A percentile compares a stretch with the other conserved stretches of the same genome.
Conservation (phyloP, 2,888 invertebrate genomes). For the Stenurella melanura region DNA sequence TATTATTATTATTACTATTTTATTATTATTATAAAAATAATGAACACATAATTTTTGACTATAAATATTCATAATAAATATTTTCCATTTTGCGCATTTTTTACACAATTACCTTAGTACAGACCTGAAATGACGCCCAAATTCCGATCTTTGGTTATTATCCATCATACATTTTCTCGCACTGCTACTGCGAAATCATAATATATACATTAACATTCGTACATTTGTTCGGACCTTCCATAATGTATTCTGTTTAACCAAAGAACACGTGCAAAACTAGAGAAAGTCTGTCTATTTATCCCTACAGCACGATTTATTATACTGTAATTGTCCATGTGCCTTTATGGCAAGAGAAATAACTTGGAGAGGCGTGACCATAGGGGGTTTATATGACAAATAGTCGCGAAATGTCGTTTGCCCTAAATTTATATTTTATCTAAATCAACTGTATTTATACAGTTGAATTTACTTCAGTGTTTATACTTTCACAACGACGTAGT, state of each 20-base stretch:
- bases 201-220: background rate
- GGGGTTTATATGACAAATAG: conserved; percentile 45
- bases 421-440: conserved; percentile 4
- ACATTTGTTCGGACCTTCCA: background rate
- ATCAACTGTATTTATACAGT: too few species aligned
- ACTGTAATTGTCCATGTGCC: conserved; percentile 50
- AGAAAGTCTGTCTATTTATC: conserved; percentile 52
- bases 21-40: too few species aligned
- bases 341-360: conserved; percentile 48
- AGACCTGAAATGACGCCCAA: too few species aligned
- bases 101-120: too few species aligned
- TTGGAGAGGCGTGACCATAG: conserved; percentile 42
- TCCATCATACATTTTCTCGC: background rate
- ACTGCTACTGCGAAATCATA: background rate
- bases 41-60: too few species aligned
- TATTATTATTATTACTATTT: too few species aligned
- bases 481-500: too few species aligned
- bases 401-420: conserved; percentile 40
- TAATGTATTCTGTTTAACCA: conserved; percentile 20
- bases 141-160: too few species aligned
- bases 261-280: conserved; percentile 41
- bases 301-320: conserved; percentile 53
- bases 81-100: too few species aligned
- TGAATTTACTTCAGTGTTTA: too few species aligned
- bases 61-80: too few species aligned